Evolutionary conservation across 2,797 vertebrate genomes (phyloP).

Genomic region (Anomalospiza imberbis): DNA sequence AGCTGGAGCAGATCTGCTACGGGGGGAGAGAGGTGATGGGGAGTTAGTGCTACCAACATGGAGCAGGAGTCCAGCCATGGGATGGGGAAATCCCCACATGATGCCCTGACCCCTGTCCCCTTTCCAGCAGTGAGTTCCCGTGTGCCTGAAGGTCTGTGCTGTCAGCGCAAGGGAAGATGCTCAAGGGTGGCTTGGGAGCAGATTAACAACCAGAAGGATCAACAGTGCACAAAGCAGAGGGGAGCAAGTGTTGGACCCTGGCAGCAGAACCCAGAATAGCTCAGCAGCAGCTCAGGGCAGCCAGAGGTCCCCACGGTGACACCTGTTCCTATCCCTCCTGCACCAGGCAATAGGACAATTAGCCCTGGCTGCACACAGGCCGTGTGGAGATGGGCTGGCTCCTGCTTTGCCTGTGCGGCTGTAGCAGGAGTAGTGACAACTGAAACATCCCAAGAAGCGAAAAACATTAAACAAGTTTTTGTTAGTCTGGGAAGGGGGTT

Average conservation of each 20-base stretch:
- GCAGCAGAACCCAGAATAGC: not conserved
- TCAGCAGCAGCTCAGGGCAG: not conserved
- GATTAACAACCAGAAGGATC: not conserved
- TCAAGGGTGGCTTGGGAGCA: not conserved
- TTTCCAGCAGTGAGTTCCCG: rapidly evolving
- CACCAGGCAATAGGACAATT: not conserved
- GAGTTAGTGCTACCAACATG: not conserved
- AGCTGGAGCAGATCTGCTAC: not conserved
- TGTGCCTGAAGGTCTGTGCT: not conserved
- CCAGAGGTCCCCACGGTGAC: rapidly evolving
- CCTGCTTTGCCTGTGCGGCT: not conserved
- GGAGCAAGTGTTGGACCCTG: not conserved
- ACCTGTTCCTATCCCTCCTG: not conserved
- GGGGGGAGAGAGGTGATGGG: not conserved
- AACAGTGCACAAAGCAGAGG: not conserved
- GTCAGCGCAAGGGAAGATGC: not conserved
- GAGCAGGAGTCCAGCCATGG: not conserved
- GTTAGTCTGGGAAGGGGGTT: not conserved
- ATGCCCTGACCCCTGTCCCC: not conserved
- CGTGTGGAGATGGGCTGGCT: not conserved
- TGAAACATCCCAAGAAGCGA: not conserved
- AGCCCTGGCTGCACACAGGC: not conserved
- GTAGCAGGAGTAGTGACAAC: not conserved
- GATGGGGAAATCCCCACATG: not conserved
- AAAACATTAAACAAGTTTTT: not conserved